Evolutionary conservation across 2,797 vertebrate species (phyloP).

Genomic region (Trematomus bernacchii): DNA sequence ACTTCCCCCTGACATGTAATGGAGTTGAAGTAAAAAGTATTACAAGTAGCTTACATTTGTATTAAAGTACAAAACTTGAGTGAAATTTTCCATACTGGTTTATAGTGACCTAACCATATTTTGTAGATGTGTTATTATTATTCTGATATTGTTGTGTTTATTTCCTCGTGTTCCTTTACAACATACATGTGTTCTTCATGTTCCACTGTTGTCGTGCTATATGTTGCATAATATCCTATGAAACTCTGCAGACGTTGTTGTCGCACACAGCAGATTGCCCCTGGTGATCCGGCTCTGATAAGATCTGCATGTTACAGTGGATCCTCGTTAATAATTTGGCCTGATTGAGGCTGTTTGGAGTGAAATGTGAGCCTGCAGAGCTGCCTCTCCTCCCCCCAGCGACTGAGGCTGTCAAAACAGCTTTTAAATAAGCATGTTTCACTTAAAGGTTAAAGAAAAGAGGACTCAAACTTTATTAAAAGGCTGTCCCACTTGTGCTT

Average conservation of each 20-base stretch:
- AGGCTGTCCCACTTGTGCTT: background rate
- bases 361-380: slow-evolving; percentile 59
- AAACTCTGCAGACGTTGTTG: background rate
- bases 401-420: slow-evolving; percentile 16
- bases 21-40: no score
- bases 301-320: slow-evolving; percentile 51
- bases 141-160: background rate
- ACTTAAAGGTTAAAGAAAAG: slow-evolving; percentile 23
- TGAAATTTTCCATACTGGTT: no score
- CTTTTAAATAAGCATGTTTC: slow-evolving; percentile 54
- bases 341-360: slow-evolving; percentile 64
- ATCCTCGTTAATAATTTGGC: slow-evolving; percentile 59
- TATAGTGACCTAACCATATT: background rate
- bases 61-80: no score
- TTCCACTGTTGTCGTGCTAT: background rate
- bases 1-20: no score
- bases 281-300: slow-evolving; percentile 47
- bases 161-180: background rate
- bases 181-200: background rate
- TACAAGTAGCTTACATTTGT: no score
- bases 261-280: slow-evolving; percentile 6
- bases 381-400: slow-evolving; percentile 1
- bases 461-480: background rate
- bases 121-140: background rate
- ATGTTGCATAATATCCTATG: background rate